Evolutionary conservation across 2,797 vertebrate species (phyloP).

Genomic region (Pantherophis alleghaniensis): DNA sequence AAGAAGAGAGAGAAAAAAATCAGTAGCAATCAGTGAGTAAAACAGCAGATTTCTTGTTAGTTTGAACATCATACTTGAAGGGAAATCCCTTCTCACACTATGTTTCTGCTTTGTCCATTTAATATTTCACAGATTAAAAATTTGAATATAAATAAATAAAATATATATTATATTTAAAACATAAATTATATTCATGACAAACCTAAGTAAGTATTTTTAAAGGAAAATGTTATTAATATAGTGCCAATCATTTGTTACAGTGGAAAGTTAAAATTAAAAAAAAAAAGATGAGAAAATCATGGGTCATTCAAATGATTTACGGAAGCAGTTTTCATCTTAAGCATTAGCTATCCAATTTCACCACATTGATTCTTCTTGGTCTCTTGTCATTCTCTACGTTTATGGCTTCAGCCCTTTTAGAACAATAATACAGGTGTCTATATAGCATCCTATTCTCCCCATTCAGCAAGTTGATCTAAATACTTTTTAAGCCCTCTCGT

Average conservation of each 20-base stretch:
- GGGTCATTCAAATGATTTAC: not conserved
- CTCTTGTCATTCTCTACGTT: not conserved
- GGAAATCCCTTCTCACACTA: not conserved
- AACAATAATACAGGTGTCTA: not conserved
- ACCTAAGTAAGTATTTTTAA: not conserved
- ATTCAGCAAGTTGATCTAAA: not conserved
- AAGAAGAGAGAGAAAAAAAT: accelerated
- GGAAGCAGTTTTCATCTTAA: not conserved
- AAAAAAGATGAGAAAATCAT: too few species aligned
- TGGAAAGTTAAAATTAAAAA: not conserved
- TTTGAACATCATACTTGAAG: not conserved
- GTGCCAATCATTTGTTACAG: not conserved
- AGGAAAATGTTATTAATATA: not conserved
- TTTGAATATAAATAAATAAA: not conserved
- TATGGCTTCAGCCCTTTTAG: not conserved
- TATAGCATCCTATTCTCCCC: not conserved
- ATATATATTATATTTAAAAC: too few species aligned
- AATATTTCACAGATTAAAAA: not conserved
- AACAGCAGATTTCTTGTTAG: not conserved
- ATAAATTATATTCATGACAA: not conserved
- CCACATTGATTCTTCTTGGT: not conserved
- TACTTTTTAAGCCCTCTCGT: not conserved
- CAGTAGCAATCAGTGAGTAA: not conserved
- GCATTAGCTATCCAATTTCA: not conserved
- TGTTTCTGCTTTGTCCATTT: not conserved